Evolutionary conservation across 2,113 vertebrate genomes (phyloP).

Genomic region (Chloebia gouldiae): DNA sequence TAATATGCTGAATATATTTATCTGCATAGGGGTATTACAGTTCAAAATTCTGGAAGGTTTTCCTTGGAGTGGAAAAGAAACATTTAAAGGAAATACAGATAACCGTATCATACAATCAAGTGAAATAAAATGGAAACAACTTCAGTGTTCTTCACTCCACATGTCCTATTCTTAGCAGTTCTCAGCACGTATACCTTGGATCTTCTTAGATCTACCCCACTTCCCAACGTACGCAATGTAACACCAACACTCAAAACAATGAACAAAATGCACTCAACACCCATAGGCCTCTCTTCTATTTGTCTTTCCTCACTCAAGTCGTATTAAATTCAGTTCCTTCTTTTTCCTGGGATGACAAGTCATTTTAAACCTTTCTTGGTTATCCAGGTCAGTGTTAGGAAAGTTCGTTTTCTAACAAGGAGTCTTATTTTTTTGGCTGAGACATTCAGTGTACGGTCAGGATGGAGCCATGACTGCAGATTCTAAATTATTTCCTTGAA

Average conservation of each 20-base stretch:
- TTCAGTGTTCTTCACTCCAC: background rate
- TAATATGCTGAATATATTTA: background rate
- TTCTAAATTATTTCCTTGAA: background rate
- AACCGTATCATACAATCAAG: background rate
- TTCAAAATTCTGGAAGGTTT: background rate
- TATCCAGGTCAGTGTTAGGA: background rate
- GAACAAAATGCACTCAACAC: background rate
- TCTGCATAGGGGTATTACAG: background rate
- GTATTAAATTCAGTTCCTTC: background rate
- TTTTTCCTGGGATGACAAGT: background rate
- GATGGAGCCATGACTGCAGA: background rate
- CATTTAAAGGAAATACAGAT: background rate
- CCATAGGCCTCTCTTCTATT: background rate
- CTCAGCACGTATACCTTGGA: background rate
- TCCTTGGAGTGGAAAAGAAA: background rate
- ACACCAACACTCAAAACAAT: background rate
- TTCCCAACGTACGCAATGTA: background rate
- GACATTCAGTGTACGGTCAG: background rate
- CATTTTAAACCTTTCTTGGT: background rate
- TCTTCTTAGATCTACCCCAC: background rate
- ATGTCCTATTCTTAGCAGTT: background rate
- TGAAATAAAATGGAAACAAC: background rate
- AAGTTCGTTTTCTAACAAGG: background rate
- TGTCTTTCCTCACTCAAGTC: background rate
- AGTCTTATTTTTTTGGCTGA: background rate